Base-by-base conservation (phyloP, 2,888 invertebrate species). In the Phymatocera aterrima region DNA sequence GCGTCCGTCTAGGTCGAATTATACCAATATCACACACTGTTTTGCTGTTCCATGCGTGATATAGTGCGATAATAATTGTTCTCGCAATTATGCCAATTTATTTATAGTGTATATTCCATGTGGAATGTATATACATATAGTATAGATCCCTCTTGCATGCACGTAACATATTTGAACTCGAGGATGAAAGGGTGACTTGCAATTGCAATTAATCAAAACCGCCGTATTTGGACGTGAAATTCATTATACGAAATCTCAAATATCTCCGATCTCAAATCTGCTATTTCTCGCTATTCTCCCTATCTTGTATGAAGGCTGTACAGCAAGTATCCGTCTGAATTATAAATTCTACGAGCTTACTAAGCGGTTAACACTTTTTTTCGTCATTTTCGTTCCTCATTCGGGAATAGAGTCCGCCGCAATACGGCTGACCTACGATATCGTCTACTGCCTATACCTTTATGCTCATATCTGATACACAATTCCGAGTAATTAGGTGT, bases 401-500 rank as follows among this genome's bases (percentile, higher is more conserved):
- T 64, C 12, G 37, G 64, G 34, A 64, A 57, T 28, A 4, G 12
- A 46, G 28, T 12, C 24, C 24, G 21, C 28, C 10, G 6, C 24
- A 60, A 24, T 21, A 64, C 10, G 3, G n/a, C 61, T 54, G 24
- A 8, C 24, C 12, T 21, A 3, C 24, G n/a, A n/a, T n/a, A n/a
- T n/a, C n/a, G n/a, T n/a, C n/a, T n/a, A n/a, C 3, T 18, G 34
- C 24, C 5, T 37, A 12, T 37, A 64, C 64, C 64, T 64, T 18
- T 64, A 34, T 18, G 24, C 37, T 34, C 34, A 64, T 64, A 10
- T 21, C 10, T 21, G 28, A 37, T 64, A 64, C 18, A 64, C 37
- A 64, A 64, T 64, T 64, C 64, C 18, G 37, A 64, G 37, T 64
- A 64, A 64, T 64, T 21, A 64, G 64, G 37, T 64, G 64, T 64